Conservation (phyloP, 2,888 invertebrate genomes). For the Drosophila crucigera region DNA sequence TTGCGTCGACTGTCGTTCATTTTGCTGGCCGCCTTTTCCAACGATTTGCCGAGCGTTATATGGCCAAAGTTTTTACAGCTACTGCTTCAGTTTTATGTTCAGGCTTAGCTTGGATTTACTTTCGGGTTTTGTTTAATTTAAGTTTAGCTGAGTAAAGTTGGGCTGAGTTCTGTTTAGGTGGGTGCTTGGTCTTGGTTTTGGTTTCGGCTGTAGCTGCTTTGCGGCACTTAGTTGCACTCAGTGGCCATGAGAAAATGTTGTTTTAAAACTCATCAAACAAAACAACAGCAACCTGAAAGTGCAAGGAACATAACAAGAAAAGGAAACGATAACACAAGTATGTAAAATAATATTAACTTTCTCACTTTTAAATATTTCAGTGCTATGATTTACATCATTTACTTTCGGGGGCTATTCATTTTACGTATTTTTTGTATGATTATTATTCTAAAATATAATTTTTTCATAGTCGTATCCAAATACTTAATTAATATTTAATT, state of each 20-base stretch:
- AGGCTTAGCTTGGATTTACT: conserved; percentile 15
- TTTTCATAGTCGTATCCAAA: background rate
- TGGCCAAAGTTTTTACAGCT: conserved; percentile 56
- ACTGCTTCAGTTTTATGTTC: conserved; percentile 26
- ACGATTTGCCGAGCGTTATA: conserved; percentile 43
- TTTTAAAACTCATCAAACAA: conserved; percentile 29
- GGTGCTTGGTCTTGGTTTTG: conserved; percentile 37
- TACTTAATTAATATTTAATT: background rate
- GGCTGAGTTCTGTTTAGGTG: conserved; percentile 47
- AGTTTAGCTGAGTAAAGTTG: conserved; percentile 31
- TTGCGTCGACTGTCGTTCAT: conserved; percentile 84
- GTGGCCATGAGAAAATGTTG: conserved; percentile 30
- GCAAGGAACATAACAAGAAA: conserved; percentile 3
- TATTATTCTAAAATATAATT: background rate
- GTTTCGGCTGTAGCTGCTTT: conserved; percentile 5
- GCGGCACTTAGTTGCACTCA: conserved; percentile 33
- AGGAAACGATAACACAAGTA: conserved; percentile 3
- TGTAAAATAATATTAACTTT: background rate
- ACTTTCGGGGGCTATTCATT: background rate
- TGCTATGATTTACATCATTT: background rate
- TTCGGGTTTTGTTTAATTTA: conserved; percentile 22
- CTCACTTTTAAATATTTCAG: background rate
- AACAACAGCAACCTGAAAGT: conserved; percentile 34
- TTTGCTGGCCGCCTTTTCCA: conserved; percentile 24
- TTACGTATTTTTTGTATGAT: background rate